phyloP scores from a whole-genome alignment of 2,888 invertebrate genomes.

The Lycophotia porphyrea region DNA sequence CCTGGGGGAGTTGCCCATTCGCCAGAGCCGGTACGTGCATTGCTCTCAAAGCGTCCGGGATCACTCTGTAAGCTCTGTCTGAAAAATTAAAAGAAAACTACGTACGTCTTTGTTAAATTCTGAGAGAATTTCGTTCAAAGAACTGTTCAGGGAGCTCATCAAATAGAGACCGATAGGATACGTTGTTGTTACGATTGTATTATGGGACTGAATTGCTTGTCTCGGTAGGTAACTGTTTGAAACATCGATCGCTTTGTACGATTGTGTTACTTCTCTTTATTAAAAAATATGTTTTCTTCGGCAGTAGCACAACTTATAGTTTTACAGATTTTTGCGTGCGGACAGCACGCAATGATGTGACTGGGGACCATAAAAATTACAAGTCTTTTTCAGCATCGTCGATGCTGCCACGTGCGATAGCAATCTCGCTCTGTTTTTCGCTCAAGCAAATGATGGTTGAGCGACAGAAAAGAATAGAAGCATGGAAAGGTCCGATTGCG shows the following conservation, averaged over 20 bases:
- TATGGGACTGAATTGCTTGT: background rate
- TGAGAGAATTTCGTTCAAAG: conserved; percentile 45
- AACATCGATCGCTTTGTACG: background rate
- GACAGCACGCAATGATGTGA: no score
- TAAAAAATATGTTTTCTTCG: background rate
- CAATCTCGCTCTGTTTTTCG: no score
- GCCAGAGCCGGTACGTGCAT: conserved; percentile 68
- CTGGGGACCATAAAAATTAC: background rate
- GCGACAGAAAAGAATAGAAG: fast-evolving
- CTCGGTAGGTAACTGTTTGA: conserved; percentile 7
- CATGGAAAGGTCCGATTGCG: background rate
- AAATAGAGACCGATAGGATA: conserved; percentile 31
- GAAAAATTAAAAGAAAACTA: conserved; percentile 74
- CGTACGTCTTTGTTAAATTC: conserved; percentile 53
- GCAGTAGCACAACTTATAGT: background rate
- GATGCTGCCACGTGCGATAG: no score
- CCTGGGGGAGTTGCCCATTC: conserved; percentile 65
- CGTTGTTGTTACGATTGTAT: conserved; percentile 8
- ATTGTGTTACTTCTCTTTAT: background rate
- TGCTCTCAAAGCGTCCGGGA: conserved; percentile 70
- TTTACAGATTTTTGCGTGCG: no score
- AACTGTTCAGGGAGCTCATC: conserved; percentile 49
- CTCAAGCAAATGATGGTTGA: no score
- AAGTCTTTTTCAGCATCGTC: background rate
- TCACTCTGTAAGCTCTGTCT: conserved; percentile 70